A percentile compares a stretch with the other conserved stretches of the same genome.
Evolutionary conservation across 2,888 invertebrate genomes (phyloP).

Genomic region (Temnothorax ravouxi): DNA sequence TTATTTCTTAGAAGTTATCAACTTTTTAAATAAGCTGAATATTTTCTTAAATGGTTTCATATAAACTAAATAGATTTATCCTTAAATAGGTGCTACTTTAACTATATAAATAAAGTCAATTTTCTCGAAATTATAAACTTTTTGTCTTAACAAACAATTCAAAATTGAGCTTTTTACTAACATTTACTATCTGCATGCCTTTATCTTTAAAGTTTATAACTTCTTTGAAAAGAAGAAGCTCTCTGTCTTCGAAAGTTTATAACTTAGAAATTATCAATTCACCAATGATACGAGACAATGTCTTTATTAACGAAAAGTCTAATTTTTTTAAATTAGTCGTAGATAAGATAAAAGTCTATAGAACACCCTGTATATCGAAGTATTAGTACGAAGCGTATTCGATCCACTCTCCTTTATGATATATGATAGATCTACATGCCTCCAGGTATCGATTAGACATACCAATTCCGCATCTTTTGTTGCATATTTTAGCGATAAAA

Average conservation of each 20-base stretch:
- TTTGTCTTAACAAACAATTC: too few relatives aligned
- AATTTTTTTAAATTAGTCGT: not conserved
- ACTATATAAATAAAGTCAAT: not conserved
- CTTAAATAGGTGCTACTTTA: not conserved
- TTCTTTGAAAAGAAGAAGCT: not conserved
- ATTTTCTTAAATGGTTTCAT: not conserved
- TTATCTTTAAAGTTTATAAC: not conserved
- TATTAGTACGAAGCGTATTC: conserved; percentile 32
- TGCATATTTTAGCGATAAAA: not conserved
- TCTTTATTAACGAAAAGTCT: not conserved
- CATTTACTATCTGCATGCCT: not conserved
- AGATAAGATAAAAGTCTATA: not conserved
- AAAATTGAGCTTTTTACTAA: not conserved
- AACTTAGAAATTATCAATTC: not conserved
- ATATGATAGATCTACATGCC: conserved; percentile 34
- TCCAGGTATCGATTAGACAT: conserved; percentile 12
- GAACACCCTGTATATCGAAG: conserved; percentile 29
- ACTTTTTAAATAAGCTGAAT: not conserved
- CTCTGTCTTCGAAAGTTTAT: not conserved
- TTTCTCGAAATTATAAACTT: not conserved
- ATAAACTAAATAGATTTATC: not conserved
- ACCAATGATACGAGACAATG: not conserved
- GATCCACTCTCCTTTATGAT: conserved; percentile 51
- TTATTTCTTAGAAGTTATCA: conserved; percentile 1
- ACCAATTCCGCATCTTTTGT: conserved; percentile 30